phyloP scores from a whole-genome alignment of 2,888 invertebrate species.

The Orgyia antiqua region DNA sequence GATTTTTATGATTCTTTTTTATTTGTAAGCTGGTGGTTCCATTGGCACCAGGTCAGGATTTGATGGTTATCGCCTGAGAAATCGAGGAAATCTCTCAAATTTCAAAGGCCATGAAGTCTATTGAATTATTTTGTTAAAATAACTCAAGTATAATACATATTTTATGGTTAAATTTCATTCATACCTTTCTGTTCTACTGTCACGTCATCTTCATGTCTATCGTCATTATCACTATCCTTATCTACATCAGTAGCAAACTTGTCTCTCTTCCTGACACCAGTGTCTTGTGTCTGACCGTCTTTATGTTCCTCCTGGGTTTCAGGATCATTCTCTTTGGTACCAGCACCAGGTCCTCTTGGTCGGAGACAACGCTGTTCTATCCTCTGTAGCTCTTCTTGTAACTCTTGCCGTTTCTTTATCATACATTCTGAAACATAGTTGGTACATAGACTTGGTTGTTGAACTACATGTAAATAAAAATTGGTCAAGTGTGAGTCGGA shows the following conservation, averaged over 20 bases:
- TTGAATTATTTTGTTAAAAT: too few relatives aligned
- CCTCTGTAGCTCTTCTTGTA: constrained; percentile 80
- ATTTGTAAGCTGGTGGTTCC: too few relatives aligned
- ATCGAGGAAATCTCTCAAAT: too few relatives aligned
- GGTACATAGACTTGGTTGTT: too few relatives aligned
- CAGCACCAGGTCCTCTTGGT: constrained; percentile 39
- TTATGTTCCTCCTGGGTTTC: constrained; percentile 14
- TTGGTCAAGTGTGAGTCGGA: too few relatives aligned
- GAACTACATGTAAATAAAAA: too few relatives aligned
- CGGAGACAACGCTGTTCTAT: constrained; percentile 77
- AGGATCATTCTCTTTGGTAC: constrained; percentile 54
- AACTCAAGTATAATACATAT: too few relatives aligned
- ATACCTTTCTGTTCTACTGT: constrained; percentile 20
- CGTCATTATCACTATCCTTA: constrained; percentile 66
- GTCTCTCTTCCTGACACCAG: constrained; percentile 17
- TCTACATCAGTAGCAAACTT: constrained; percentile 33
- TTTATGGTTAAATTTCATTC: too few relatives aligned
- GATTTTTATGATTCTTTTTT: too few relatives aligned
- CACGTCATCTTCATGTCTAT: constrained; percentile 37
- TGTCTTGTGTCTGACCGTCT: constrained; percentile 10
- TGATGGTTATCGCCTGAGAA: too few relatives aligned
- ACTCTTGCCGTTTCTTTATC: constrained; percentile 78
- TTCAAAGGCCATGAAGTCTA: too few relatives aligned
- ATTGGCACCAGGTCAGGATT: too few relatives aligned
- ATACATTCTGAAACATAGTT: constrained; percentile 75